These are phyloP conservation scores for Ditylenchus dipsaci DNA, from an alignment of 1,140 invertebrate genomes.

Conservation along the genomic window DNA sequence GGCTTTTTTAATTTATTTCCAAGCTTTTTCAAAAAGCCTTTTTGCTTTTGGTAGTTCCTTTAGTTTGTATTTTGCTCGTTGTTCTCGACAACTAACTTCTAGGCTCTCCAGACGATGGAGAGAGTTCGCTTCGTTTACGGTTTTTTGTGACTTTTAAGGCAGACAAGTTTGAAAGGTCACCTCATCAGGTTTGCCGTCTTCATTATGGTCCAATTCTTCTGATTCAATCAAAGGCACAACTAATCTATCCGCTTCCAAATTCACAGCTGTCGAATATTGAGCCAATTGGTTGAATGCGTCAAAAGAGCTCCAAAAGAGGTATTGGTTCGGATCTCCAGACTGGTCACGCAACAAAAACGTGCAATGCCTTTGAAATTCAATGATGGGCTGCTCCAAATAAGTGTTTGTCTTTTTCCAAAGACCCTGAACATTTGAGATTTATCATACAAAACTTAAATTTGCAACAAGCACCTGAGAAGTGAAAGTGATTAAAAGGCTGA, in stretches of 20 bases:
- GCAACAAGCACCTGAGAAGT: neutral
- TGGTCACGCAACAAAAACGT: neutral
- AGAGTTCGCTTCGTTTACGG: no score
- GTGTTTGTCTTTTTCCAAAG: conserved; percentile 28
- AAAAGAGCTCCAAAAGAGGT: conserved; percentile 23
- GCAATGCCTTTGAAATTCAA: conserved; percentile 3
- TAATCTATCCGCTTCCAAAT: neutral
- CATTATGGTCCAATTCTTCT: conserved; percentile 14
- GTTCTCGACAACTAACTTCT: no score
- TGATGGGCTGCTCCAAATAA: conserved; percentile 25
- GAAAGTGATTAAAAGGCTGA: conserved; percentile 1
- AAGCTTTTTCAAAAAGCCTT: no score
- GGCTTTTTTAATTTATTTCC: no score
- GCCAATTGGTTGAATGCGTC: neutral
- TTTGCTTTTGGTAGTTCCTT: no score
- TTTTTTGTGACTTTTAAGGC: no score
- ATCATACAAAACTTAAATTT: neutral
- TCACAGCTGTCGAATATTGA: neutral
- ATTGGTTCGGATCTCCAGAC: neutral
- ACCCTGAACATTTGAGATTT: conserved; percentile 15
- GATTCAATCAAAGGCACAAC: conserved; percentile 21
- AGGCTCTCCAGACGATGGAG: no score
- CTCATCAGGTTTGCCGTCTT: conserved; percentile 20
- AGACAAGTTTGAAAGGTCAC: conserved; percentile 5
- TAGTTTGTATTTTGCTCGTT: no score